Evolutionary conservation across 1,140 invertebrate genomes (phyloP).

Genomic region (Macrobrachium nipponense): DNA sequence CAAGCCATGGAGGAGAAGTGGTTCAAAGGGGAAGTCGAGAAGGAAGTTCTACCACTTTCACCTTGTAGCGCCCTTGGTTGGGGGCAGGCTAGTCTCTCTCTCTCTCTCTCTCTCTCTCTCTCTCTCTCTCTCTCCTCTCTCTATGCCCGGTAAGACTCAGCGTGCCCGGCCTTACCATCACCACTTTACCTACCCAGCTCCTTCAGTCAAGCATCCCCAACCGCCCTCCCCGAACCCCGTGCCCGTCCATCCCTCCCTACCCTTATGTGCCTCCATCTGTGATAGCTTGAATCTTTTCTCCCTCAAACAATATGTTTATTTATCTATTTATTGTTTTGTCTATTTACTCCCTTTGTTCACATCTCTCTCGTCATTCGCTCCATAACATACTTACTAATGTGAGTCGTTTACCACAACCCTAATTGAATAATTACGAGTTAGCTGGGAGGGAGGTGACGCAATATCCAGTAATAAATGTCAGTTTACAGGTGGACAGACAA

Average conservation of each 20-base stretch:
- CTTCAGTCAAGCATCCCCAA: not conserved
- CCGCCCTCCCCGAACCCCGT: not conserved
- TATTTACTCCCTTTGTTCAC: not conserved
- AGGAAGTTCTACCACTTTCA: slow-evolving; percentile 24
- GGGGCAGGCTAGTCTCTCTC: slow-evolving; percentile 22
- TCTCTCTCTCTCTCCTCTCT: slow-evolving; percentile 19
- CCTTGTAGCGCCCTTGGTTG: slow-evolving; percentile 34
- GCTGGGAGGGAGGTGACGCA: not conserved
- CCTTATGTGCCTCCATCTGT: not conserved
- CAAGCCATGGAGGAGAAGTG: not conserved
- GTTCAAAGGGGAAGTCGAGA: not conserved
- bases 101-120: slow-evolving; percentile 12
- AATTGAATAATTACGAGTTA: no score
- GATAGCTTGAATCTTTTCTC: not conserved
- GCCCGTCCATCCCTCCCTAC: not conserved
- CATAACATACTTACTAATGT: not conserved
- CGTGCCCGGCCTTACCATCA: slow-evolving; percentile 15
- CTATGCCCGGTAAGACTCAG: not conserved
- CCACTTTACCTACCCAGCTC: not conserved
- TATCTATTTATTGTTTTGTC: not conserved
- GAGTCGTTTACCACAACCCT: no score
- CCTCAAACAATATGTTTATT: not conserved
- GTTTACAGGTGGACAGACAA: not conserved
- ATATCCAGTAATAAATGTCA: not conserved
- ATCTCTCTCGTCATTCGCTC: not conserved